Evolutionary conservation across 2,797 vertebrate genomes (phyloP).

Genomic region (Perodicticus potto): DNA sequence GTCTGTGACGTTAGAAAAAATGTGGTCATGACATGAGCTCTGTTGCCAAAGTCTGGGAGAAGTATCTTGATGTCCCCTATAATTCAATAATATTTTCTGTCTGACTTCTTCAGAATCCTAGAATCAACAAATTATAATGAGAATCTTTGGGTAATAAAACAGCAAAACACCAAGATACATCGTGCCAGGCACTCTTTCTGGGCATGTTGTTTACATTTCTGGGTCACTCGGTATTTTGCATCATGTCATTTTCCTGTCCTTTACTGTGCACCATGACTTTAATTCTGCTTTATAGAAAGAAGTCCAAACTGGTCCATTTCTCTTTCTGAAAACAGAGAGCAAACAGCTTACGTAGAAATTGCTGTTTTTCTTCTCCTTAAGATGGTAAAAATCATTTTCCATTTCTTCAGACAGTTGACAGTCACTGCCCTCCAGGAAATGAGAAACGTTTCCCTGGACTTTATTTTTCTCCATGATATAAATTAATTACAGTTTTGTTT

Average conservation of each 20-base stretch:
- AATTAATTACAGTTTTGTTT: conserved; percentile 77
- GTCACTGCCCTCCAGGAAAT: conserved; percentile 78
- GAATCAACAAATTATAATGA: conserved; percentile 38
- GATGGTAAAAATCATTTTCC: conserved; percentile 81
- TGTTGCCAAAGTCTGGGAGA: conserved; percentile 29
- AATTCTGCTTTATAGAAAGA: conserved; percentile 74
- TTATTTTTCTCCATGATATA: conserved; percentile 71
- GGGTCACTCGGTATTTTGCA: conserved; percentile 16
- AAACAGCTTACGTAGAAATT: conserved; percentile 77
- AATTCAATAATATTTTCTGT: conserved; percentile 59
- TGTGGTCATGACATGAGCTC: neutral
- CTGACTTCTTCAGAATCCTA: conserved; percentile 5
- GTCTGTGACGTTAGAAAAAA: neutral
- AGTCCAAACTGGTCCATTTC: conserved; percentile 45
- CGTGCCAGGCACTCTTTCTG: too few relatives aligned
- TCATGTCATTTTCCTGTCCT: conserved; percentile 52
- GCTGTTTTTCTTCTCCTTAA: conserved; percentile 75
- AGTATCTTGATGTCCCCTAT: neutral
- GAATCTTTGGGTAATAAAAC: conserved; percentile 21
- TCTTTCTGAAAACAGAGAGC: conserved; percentile 63
- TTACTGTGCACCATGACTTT: conserved; percentile 33
- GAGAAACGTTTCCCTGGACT: conserved; percentile 70
- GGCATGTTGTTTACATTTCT: neutral
- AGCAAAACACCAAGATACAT: neutral
- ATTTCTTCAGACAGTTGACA: conserved; percentile 78